Conservation (phyloP, 1,140 invertebrate species). For the Pomacea maculata region DNA sequence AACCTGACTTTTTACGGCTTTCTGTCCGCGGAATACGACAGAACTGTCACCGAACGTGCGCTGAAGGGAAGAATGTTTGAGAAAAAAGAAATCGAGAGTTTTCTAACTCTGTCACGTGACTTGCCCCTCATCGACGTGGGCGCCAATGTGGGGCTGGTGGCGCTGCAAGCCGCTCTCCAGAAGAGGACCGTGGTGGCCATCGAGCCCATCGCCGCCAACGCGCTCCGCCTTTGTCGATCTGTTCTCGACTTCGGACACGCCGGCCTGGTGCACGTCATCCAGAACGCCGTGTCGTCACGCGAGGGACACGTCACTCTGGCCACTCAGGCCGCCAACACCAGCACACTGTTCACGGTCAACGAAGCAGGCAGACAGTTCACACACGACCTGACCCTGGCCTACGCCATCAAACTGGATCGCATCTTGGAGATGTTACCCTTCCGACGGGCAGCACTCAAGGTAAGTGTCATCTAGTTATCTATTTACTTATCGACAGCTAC, state of each 20-base stretch:
- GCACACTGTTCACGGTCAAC: neutral
- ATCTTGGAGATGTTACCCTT: conserved; percentile 10
- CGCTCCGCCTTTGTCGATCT: conserved; percentile 31
- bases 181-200: conserved; percentile 27
- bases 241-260: conserved; percentile 6
- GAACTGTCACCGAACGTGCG: neutral
- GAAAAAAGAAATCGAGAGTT: neutral
- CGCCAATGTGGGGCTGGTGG: conserved; percentile 31
- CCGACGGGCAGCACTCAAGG: neutral
- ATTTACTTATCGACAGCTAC: too few relatives aligned
- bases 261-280: neutral
- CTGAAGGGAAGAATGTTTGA: neutral
- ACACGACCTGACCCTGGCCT: neutral
- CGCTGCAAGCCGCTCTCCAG: conserved; percentile 28
- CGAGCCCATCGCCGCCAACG: conserved; percentile 29
- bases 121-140: conserved; percentile 33
- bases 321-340: neutral
- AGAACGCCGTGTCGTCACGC: neutral
- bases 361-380: too few relatives aligned
- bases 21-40: neutral
- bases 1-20: conserved; percentile 2
- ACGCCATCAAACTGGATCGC: conserved; percentile 5
- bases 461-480: neutral
- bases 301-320: conserved; percentile 7
- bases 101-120: neutral